These are phyloP conservation scores for human (Homo sapiens) DNA, from an alignment of 2,113 vertebrate species.

Conservation along the genomic window GRCh38 chr7:34985501-34986000, in stretches of 20 bases:
- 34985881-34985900: not conserved
- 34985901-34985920: not conserved
- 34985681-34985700: not conserved
- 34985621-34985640: not conserved
- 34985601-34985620: not conserved
- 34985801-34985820: not conserved
- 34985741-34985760: not conserved
- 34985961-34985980: not conserved
- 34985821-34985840: not conserved
- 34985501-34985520: not conserved
- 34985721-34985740: not conserved
- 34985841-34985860: not conserved
- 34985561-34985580: not conserved
- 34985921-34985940: not conserved
- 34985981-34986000: not conserved
- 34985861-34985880: not conserved
- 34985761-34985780: not conserved
- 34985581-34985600: not conserved
- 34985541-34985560: not conserved
- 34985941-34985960: not conserved
- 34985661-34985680: not conserved
- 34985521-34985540: not conserved
- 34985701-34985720: not conserved
- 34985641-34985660: not conserved
- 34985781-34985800: not conserved